Evolutionary conservation across 1,140 invertebrate species (phyloP).

Genomic region (Aphis craccivora): DNA sequence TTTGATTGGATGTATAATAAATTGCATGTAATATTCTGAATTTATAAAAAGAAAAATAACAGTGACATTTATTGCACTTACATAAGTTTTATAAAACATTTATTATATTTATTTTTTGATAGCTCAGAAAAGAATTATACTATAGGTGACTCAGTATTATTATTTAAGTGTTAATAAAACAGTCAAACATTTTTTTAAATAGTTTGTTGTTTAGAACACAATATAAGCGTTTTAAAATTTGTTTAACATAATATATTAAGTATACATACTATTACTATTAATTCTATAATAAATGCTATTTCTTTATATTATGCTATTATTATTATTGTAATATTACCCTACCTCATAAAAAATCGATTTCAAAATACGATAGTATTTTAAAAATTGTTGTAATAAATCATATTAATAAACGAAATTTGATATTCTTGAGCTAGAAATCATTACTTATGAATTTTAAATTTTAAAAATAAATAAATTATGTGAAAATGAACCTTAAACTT

Average conservation of each 20-base stretch:
- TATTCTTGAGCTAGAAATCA: too few relatives aligned
- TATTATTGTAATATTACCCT: neutral
- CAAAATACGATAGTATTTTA: neutral
- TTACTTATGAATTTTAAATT: neutral
- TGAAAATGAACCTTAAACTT: neutral
- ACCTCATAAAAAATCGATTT: neutral
- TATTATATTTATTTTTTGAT: neutral
- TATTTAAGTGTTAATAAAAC: neutral
- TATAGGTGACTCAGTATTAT: neutral
- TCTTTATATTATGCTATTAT: neutral
- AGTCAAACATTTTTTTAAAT: too few relatives aligned
- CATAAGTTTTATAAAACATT: neutral
- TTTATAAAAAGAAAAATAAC: too few relatives aligned
- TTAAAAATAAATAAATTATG: neutral
- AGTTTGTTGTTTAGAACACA: too few relatives aligned
- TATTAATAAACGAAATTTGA: neutral
- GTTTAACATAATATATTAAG: too few relatives aligned
- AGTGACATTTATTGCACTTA: neutral
- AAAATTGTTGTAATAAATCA: neutral
- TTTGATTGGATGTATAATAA: too few relatives aligned
- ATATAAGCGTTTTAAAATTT: too few relatives aligned
- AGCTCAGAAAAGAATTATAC: neutral
- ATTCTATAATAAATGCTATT: too few relatives aligned
- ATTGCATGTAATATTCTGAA: too few relatives aligned
- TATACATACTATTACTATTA: too few relatives aligned